Evolutionary conservation across 2,888 invertebrate species (phyloP).

Genomic region (Tolmerus cingulatus): DNA sequence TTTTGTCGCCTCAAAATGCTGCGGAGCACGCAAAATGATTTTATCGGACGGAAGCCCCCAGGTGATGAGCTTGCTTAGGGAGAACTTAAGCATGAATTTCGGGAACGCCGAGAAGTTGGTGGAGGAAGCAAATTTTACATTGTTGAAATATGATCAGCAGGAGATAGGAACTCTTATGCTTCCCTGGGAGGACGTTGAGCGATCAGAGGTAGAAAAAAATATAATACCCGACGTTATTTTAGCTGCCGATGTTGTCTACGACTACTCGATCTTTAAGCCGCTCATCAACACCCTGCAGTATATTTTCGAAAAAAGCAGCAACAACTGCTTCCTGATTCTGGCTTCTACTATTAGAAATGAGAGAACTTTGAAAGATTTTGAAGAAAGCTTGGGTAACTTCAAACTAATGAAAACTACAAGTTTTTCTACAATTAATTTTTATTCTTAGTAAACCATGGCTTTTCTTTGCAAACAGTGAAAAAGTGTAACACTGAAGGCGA

Average conservation of each 20-base stretch:
- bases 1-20: conserved; percentile 68
- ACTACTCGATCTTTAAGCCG: conserved; percentile 65
- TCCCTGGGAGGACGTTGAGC: conserved; percentile 65
- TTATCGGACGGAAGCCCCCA: conserved; percentile 76
- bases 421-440: background rate
- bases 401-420: background rate
- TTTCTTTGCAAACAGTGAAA: background rate
- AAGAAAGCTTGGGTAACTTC: conserved; percentile 66
- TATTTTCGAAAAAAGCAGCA: conserved; percentile 57
- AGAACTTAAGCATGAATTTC: conserved; percentile 73
- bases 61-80: conserved; percentile 70
- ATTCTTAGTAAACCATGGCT: background rate
- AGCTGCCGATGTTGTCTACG: conserved; percentile 71
- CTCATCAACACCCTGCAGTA: conserved; percentile 64
- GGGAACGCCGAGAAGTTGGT: background rate
- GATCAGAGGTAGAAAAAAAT: conserved; percentile 54
- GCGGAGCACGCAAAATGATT: conserved; percentile 66
- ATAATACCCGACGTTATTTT: conserved; percentile 65
- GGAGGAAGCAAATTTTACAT: background rate
- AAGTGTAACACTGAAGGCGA: background rate
- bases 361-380: conserved; percentile 69
- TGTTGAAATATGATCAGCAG: background rate
- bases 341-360: conserved; percentile 73
- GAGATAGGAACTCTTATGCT: conserved; percentile 52
- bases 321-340: conserved; percentile 63